Evolutionary conservation across 2,888 invertebrate species (phyloP).

Genomic region (Latrodectus elegans): DNA sequence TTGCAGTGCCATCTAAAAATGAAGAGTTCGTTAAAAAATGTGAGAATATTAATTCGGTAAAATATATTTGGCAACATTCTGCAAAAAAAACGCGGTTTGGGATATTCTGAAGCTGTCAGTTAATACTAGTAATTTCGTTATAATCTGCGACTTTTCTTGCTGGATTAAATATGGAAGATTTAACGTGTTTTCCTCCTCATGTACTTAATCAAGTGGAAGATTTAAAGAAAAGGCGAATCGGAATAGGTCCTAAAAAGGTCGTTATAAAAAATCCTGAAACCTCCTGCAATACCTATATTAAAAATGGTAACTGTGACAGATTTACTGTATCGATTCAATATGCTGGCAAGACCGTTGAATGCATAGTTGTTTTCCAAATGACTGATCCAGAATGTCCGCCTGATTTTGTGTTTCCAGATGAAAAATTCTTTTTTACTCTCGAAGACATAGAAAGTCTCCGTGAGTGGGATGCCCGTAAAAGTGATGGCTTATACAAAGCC

Average conservation of each 20-base stretch:
- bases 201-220: constrained; percentile 29
- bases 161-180: not conserved
- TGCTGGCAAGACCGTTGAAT: constrained; percentile 37
- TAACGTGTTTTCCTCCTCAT: constrained; percentile 14
- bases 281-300: constrained; percentile 19
- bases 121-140: too few species aligned
- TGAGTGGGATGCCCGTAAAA: constrained; percentile 32
- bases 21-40: too few species aligned
- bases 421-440: constrained; percentile 31
- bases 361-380: constrained; percentile 47
- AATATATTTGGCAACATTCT: too few species aligned
- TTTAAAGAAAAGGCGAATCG: constrained; percentile 4
- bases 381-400: constrained; percentile 41
- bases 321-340: constrained; percentile 32
- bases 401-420: constrained; percentile 47
- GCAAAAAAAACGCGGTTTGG: too few species aligned
- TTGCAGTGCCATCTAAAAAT: too few species aligned
- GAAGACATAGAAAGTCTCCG: constrained; percentile 19
- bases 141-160: too few species aligned
- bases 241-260: constrained; percentile 26
- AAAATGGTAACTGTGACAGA: constrained; percentile 36
- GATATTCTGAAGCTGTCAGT: too few species aligned
- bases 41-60: too few species aligned
- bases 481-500: constrained; percentile 10
- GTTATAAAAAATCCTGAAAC: constrained; percentile 32